Base-by-base conservation (phyloP, 1,140 invertebrate genomes). In the Atta texana region DNA sequence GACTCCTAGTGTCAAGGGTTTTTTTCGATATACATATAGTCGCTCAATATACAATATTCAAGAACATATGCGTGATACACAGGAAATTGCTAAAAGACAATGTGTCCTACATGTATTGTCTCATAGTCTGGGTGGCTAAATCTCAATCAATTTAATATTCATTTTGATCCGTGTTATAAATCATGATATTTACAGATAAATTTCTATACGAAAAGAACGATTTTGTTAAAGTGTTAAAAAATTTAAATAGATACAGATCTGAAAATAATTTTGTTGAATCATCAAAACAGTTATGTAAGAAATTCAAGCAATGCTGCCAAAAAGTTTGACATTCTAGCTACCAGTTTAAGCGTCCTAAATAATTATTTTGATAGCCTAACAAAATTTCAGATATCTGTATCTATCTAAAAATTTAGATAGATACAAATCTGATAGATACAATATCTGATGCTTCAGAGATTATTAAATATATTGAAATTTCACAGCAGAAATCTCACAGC, bases 131-230 rank as follows among this genome's bases (percentile, higher is more conserved):
- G 39, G 28, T 63, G 72, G 39, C n/a, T 49, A 55, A 53, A 80
- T 80, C 63, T 55, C n/a, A n/a, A 51, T 57, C n/a, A 66, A 81
- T 64, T 82, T 71, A 28, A 8, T 87, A 59, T 77, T 89, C 63
- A 80, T 74, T 85, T 78, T 55, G 24, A 78, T 12, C 77, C 51
- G 71, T 76, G 39, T 87, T 76, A 55, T 87, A 85, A 90, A 53
- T 89, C 85, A 74, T 3, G 14, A 51, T 4, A 14, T 55, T 55
- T n/a, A 5, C 8, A 64, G 76, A 88, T 51, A 61, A 57, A 66
- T 72, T 34, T 66, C 12, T 71, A 44, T 10, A 39, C 7, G 0
- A 44, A 44, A 44, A 44, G 8, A 31, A 31, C 4, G 31, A 44
- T 44, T 44, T 44, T 10, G 1, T 44, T 8, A 2, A 44, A 44